These are phyloP conservation scores for Latrodectus hesperus DNA, from an alignment of 2,888 invertebrate species.

Conservation along the genomic window DNA sequence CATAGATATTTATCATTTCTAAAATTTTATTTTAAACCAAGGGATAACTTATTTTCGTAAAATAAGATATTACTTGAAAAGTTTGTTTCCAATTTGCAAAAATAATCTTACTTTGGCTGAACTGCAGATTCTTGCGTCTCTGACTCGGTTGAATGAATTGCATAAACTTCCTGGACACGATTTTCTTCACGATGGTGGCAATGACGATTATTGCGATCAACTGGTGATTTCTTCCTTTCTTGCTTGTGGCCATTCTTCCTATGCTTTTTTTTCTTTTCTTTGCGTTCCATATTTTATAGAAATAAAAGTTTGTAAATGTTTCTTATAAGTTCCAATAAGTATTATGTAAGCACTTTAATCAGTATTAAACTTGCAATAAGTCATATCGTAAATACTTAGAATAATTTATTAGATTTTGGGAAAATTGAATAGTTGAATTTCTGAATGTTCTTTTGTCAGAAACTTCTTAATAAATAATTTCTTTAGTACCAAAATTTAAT, in stretches of 20 bases:
- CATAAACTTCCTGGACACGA: slow-evolving; percentile 53
- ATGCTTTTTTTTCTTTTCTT: slow-evolving; percentile 34
- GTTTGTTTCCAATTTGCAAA: not conserved
- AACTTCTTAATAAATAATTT: no score
- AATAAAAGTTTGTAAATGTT: not conserved
- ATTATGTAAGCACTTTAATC: no score
- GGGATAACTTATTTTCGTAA: no score
- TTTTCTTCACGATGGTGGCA: slow-evolving; percentile 6
- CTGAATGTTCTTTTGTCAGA: no score
- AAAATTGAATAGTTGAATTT: no score
- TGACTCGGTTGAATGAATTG: slow-evolving; percentile 11
- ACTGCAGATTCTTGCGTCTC: slow-evolving; percentile 11
- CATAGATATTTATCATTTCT: no score
- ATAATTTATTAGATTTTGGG: no score
- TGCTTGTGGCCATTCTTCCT: slow-evolving; percentile 20
- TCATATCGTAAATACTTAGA: no score
- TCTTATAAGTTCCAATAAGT: no score
- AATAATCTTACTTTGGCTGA: not conserved
- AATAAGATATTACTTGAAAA: not conserved
- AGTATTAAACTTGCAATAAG: no score
- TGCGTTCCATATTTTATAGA: slow-evolving; percentile 36
- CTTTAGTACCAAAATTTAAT: no score
- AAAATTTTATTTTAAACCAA: no score
- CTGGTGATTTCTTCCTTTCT: slow-evolving; percentile 8
- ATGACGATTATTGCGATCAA: not conserved